Base-by-base conservation (phyloP, 1,140 invertebrate species). In the Panagrolaimus sp. region DNA sequence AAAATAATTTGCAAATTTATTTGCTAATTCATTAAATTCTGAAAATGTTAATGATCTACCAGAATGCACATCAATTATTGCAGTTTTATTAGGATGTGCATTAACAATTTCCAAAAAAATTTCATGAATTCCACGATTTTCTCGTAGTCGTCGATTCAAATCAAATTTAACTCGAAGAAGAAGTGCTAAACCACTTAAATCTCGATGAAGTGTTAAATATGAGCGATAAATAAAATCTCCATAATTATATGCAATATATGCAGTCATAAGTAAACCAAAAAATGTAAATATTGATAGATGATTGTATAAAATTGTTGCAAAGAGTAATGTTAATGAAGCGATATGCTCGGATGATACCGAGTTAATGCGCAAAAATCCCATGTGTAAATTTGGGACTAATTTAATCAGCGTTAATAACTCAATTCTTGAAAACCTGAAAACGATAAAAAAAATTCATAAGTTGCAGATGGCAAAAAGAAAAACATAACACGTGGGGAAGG, bases 191-290 rank as follows among this genome's bases (percentile, higher is more conserved):
- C 80, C 80, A 14, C 80, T 81, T 62, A 81, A 70, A 68, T 81
- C 79, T 43, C 79, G 68, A 57, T 75, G 72, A 42, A 81, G 61
- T 9, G 79, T 83, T 9, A 82, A 64, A 67, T 74, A 82, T 9
- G 82, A 83, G 38, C 79, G 68, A 67, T 83, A 79, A 42, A 82
- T 72, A 66, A 81, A 81, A 67, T 81, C 79, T 23, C 78, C 79
- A 66, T 74, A 65, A 25, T 57, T 57, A 16, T 57, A 57, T 20
- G 51, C n/a, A 27, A 57, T 57, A 27, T 57, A 57, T 3, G 51
- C 51, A 11, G 27, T 27, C 20, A 27, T 57, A 13, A 57, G 27
- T 57, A 57, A 57, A 25, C 20, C n/a, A 23, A 57, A 20, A 16
- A 57, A 57, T 25, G 27, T 57, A 20, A 20, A 20, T 25, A 57